These are phyloP conservation scores for Drosophila kurseongensis DNA, from an alignment of 1,140 invertebrate genomes.

Conservation along the genomic window DNA sequence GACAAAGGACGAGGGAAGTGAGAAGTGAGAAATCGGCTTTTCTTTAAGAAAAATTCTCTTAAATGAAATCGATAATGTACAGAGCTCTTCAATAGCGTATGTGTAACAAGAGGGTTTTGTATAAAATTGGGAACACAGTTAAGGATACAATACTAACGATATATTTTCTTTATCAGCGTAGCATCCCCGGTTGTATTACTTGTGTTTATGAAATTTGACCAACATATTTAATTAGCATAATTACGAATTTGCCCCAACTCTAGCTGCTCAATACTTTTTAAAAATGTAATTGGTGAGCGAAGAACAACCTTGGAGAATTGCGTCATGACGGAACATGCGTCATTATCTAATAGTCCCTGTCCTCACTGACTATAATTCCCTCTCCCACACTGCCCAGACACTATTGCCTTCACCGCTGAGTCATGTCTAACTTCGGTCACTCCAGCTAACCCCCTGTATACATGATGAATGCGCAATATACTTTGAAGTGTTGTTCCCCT, in stretches of 20 bases:
- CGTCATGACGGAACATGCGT: slow-evolving; percentile 47
- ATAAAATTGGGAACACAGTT: too few relatives aligned
- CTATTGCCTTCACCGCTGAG: slow-evolving; percentile 37
- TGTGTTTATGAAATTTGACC: too few relatives aligned
- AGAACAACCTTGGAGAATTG: slow-evolving; percentile 1
- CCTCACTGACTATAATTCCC: background rate
- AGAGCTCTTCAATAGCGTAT: too few relatives aligned
- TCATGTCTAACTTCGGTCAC: slow-evolving; percentile 44
- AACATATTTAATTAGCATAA: too few relatives aligned
- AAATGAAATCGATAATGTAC: too few relatives aligned
- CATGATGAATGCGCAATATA: slow-evolving; percentile 73
- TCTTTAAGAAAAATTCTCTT: background rate
- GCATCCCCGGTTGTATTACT: too few relatives aligned
- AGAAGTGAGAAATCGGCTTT: too few relatives aligned
- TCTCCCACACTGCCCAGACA: background rate
- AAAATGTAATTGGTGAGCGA: background rate
- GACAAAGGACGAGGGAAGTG: background rate
- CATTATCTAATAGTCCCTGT: slow-evolving; percentile 24
- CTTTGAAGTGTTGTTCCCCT: slow-evolving; percentile 48
- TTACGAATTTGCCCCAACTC: too few relatives aligned
- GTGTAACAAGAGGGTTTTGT: too few relatives aligned
- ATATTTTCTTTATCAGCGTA: too few relatives aligned
- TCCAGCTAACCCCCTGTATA: slow-evolving; percentile 6
- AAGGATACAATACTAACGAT: too few relatives aligned
- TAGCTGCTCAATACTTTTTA: background rate